Evolutionary conservation across 2,797 vertebrate genomes (phyloP).

Genomic region (Lycodopsis pacificus): DNA sequence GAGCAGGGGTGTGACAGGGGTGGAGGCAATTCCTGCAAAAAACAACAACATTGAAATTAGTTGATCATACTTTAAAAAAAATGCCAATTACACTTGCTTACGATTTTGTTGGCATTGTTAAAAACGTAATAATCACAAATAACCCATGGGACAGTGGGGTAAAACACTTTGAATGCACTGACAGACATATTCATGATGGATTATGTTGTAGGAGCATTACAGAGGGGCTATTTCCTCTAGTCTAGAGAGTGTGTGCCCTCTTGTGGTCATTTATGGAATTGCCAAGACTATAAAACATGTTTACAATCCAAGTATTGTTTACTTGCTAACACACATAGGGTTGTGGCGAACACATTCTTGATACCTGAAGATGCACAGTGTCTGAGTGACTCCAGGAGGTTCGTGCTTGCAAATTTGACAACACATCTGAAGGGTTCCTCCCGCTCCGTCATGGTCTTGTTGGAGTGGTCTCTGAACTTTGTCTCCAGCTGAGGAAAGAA

Average conservation of each 20-base stretch:
- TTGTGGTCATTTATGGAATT: constrained; percentile 57
- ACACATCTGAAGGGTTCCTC: constrained; percentile 89
- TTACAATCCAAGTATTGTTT: neutral
- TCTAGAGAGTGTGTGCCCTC: constrained; percentile 39
- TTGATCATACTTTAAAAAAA: neutral
- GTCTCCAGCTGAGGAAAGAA: constrained; percentile 89
- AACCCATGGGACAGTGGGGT: neutral
- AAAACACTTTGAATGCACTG: neutral
- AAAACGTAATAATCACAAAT: neutral
- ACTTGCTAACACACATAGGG: neutral
- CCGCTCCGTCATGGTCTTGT: constrained; percentile 76
- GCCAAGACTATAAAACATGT: neutral
- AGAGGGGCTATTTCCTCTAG: neutral
- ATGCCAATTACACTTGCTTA: neutral
- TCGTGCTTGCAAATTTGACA: constrained; percentile 91
- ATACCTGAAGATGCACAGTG: constrained; percentile 89
- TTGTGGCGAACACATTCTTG: neutral
- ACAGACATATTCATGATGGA: neutral
- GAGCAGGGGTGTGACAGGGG: constrained; percentile 91
- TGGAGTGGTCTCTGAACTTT: constrained; percentile 84
- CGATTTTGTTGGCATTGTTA: neutral
- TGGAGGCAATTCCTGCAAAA: constrained; percentile 89
- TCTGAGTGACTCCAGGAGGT: constrained; percentile 91
- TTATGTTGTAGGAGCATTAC: no score
- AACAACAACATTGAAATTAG: neutral